Conservation (phyloP, 2,797 vertebrate species). For the Luscinia megarhynchos region DNA sequence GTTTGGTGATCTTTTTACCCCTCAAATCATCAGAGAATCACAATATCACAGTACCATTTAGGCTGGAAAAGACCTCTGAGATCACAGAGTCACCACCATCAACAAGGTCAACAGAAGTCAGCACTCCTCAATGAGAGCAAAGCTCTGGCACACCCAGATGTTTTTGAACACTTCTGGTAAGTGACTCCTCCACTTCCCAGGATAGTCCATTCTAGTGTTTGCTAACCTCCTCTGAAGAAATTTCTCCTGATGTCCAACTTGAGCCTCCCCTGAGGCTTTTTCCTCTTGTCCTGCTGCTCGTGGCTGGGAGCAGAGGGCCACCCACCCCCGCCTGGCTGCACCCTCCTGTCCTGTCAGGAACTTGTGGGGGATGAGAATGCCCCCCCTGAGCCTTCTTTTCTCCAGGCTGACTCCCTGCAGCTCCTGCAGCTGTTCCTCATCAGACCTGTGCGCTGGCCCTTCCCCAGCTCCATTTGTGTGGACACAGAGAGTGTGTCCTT, state of each 20-base stretch:
- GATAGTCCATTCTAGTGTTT: neutral
- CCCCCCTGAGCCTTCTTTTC: neutral
- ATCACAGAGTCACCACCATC: neutral
- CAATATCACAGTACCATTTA: neutral
- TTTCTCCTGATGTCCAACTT: neutral
- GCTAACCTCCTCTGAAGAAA: neutral
- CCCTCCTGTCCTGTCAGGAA: no score
- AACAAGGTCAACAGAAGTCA: neutral
- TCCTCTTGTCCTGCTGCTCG: neutral
- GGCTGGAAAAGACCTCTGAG: neutral
- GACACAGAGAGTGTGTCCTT: neutral
- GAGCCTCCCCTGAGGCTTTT: neutral
- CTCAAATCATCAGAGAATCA: neutral
- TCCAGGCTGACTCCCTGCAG: neutral
- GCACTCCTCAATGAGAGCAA: accelerated
- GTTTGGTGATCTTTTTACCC: neutral
- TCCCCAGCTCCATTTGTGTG: accelerated
- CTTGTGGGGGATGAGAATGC: neutral
- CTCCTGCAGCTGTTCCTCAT: neutral
- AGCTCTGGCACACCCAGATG: accelerated
- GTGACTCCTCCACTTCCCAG: neutral
- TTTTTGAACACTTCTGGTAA: no score
- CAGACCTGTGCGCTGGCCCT: no score
- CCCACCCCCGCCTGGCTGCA: accelerated
- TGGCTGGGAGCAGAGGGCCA: neutral